These are phyloP conservation scores for Pseudocheirus occidentalis DNA, from an alignment of 2,797 vertebrate species.

Conservation along the genomic window DNA sequence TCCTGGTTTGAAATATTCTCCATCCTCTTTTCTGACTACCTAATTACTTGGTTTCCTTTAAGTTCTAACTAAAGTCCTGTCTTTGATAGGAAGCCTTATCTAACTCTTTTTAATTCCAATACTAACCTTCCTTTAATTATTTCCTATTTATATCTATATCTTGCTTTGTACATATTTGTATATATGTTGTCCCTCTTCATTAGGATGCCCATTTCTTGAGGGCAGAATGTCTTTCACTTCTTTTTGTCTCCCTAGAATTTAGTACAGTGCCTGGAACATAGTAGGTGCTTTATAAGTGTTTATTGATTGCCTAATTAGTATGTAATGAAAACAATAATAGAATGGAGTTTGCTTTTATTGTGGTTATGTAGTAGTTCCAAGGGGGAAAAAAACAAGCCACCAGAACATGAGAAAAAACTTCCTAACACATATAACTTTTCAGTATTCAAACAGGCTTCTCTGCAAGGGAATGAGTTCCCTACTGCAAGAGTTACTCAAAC, in stretches of 20 bases:
- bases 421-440: background rate
- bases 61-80: background rate
- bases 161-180: background rate
- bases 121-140: background rate
- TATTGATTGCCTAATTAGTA: background rate
- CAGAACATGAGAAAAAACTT: background rate
- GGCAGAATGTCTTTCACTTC: background rate
- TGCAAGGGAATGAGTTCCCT: background rate
- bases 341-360: background rate
- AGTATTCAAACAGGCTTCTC: background rate
- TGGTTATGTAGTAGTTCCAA: background rate
- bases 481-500: background rate
- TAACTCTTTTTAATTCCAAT: background rate
- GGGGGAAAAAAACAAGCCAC: background rate
- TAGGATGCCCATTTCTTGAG: background rate
- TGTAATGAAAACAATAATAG: background rate
- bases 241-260: background rate
- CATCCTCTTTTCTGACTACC: background rate
- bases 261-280: background rate
- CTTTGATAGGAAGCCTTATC: background rate
- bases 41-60: background rate
- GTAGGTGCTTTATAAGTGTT: background rate
- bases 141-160: background rate
- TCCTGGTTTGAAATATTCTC: background rate
- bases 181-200: background rate